Percentiles rank a stretch among this genome's conserved stretches.
phyloP scores from a whole-genome alignment of 2,888 invertebrate genomes.

The Xanthorhoe designata region DNA sequence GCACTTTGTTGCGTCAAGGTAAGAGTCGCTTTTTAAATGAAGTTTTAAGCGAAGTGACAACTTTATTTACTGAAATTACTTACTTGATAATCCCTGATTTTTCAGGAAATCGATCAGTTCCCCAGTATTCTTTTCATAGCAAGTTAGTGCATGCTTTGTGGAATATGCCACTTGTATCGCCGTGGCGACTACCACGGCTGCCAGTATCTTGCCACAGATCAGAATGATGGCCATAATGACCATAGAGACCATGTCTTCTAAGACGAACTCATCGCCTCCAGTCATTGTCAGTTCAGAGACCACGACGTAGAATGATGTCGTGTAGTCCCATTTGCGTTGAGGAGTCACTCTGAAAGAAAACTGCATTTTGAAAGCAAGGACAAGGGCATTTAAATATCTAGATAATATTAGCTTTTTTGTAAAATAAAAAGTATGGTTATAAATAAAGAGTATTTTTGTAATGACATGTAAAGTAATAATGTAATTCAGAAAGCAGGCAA shows the following conservation, averaged over 20 bases:
- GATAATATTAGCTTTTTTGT: no score
- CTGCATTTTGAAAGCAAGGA: background rate
- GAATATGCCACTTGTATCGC: conserved; percentile 73
- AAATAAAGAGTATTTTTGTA: no score
- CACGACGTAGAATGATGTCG: conserved; percentile 71
- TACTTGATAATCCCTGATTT: conserved; percentile 77
- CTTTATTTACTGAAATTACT: conserved; percentile 36
- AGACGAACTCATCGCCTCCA: conserved; percentile 71
- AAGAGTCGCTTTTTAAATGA: no score
- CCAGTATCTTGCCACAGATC: conserved; percentile 74
- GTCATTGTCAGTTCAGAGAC: conserved; percentile 67
- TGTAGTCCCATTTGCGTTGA: conserved; percentile 70
- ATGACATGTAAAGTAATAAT: no score
- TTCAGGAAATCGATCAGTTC: conserved; percentile 73
- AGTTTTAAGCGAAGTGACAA: no score
- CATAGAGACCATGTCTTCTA: conserved; percentile 59
- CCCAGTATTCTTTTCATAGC: conserved; percentile 65
- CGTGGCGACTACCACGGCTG: conserved; percentile 70
- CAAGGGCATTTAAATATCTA: no score
- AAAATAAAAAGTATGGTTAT: no score
- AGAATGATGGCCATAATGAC: conserved; percentile 63
- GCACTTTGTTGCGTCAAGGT: no score
- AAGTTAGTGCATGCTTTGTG: conserved; percentile 68
- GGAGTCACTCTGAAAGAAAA: conserved; percentile 58
- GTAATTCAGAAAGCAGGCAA: no score